Evolutionary conservation across 2,113 vertebrate species (phyloP).

Genomic region (Ictalurus furcatus): DNA sequence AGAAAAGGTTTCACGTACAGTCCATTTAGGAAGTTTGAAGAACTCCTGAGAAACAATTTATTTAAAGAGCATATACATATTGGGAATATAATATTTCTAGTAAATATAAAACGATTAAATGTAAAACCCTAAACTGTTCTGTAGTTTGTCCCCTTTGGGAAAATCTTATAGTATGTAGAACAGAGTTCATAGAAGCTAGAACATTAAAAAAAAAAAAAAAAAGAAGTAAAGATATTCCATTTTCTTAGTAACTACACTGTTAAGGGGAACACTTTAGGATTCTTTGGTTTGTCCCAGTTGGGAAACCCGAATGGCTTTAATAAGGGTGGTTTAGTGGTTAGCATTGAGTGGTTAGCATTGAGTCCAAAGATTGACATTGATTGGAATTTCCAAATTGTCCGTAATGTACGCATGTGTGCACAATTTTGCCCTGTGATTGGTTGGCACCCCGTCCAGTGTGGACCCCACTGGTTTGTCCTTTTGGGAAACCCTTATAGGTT

Average conservation of each 20-base stretch:
- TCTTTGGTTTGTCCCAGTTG: neutral
- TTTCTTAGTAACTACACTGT: neutral
- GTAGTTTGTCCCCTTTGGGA: neutral
- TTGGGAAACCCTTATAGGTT: neutral
- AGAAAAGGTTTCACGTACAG: neutral
- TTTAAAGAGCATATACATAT: neutral
- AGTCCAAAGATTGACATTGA: no score
- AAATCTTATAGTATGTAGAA: neutral
- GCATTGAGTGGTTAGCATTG: no score
- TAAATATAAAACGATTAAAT: neutral
- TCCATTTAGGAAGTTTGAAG: neutral
- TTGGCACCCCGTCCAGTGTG: no score
- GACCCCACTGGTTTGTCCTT: neutral
- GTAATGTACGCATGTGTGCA: no score
- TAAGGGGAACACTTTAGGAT: neutral
- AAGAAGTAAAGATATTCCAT: neutral
- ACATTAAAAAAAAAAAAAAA: neutral
- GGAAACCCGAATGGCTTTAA: neutral
- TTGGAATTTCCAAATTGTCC: no score
- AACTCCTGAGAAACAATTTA: neutral
- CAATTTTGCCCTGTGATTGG: no score
- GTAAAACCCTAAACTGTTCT: neutral
- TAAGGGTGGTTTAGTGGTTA: neutral
- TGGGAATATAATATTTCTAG: neutral
- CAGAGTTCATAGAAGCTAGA: neutral